Evolutionary conservation across 2,888 invertebrate species (phyloP).

Genomic region (Himalopsyche anomala): DNA sequence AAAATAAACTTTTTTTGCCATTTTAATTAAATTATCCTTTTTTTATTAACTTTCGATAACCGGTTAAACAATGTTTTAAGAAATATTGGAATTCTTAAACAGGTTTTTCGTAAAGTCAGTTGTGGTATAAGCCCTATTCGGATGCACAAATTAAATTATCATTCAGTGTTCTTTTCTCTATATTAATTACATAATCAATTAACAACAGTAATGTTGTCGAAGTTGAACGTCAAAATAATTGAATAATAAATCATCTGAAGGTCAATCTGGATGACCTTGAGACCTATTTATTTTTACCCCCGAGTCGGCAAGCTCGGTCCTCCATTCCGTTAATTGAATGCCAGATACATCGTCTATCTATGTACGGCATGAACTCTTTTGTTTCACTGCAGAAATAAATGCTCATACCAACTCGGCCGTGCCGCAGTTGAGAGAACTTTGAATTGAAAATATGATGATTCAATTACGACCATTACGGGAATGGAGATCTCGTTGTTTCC

Average conservation of each 20-base stretch:
- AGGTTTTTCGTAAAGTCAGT: too few relatives aligned
- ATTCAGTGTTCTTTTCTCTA: too few relatives aligned
- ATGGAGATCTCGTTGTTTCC: not conserved
- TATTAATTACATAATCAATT: not conserved
- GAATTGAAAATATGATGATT: conserved; percentile 26
- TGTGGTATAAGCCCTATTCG: too few relatives aligned
- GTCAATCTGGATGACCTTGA: not conserved
- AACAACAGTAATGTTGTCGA: not conserved
- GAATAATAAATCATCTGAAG: conserved; percentile 8
- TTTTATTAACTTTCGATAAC: too few relatives aligned
- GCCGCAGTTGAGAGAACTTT: not conserved
- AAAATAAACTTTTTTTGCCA: too few relatives aligned
- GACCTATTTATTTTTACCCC: conserved; percentile 18
- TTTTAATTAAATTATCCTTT: too few relatives aligned
- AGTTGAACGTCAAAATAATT: not conserved
- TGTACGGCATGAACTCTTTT: not conserved
- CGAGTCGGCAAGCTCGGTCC: not conserved
- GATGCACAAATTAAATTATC: too few relatives aligned
- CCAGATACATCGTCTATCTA: not conserved
- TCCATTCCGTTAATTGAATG: conserved; percentile 4
- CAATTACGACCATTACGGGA: not conserved
- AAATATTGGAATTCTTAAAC: too few relatives aligned
- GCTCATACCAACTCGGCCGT: not conserved
- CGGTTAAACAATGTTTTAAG: too few relatives aligned
- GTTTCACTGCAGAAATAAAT: conserved; percentile 9